Conservation (phyloP, 1,140 invertebrate genomes). For the Chironomus striatipennis region DNA sequence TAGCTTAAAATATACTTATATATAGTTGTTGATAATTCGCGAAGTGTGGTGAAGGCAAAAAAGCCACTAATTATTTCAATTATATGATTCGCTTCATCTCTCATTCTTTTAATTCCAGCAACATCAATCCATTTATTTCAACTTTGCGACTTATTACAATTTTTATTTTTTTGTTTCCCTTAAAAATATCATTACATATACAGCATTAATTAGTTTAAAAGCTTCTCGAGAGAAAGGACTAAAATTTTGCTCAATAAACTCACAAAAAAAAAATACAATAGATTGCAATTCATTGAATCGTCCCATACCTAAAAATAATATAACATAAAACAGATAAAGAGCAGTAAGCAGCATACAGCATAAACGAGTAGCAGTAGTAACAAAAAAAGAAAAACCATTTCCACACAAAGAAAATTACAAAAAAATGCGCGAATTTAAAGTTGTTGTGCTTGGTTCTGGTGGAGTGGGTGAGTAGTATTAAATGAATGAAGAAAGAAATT, state of each 20-base stretch:
- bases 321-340: too few relatives aligned
- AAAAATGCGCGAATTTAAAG: conserved; percentile 97
- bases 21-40: conserved; percentile 15
- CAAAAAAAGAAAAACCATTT: not conserved
- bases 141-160: not conserved
- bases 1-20: not conserved
- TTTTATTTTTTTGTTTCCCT: too few relatives aligned
- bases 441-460: conserved; percentile 96
- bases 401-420: not conserved
- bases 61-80: conserved; percentile 22
- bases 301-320: too few relatives aligned
- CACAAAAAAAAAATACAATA: not conserved
- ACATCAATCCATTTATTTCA: not conserved
- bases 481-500: not conserved
- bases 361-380: too few relatives aligned
- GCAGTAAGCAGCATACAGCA: too few relatives aligned
- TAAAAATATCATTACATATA: too few relatives aligned
- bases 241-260: not conserved
- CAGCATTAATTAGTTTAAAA: not conserved
- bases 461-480: conserved; percentile 57
- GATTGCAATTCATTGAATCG: not conserved
- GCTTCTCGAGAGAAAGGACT: not conserved
- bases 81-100: conserved; percentile 11
- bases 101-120: not conserved
- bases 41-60: conserved; percentile 22